phyloP scores from a whole-genome alignment of 2,797 vertebrate species.

The Eupleurogrammus muticus region DNA sequence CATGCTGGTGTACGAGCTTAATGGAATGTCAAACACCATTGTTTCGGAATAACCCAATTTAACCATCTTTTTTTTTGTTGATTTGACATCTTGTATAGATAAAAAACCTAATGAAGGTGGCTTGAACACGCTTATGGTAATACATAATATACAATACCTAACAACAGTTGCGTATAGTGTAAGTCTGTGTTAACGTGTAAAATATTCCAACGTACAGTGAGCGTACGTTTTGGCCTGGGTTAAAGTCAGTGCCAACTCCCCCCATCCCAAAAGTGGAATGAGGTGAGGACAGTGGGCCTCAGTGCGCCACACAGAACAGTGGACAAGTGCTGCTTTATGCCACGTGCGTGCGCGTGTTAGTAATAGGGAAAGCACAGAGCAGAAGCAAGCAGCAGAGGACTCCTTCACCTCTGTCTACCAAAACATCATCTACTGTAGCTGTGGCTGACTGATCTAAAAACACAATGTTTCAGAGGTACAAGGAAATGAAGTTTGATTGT shows the following conservation, averaged over 20 bases:
- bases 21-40: too few relatives aligned
- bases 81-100: too few relatives aligned
- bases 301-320: conserved; percentile 60
- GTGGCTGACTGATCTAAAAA: conserved; percentile 1
- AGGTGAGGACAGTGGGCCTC: conserved; percentile 73
- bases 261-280: conserved; percentile 14
- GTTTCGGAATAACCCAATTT: background rate
- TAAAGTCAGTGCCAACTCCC: conserved; percentile 39
- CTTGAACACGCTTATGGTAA: too few relatives aligned
- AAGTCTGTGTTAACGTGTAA: background rate
- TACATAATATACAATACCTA: too few relatives aligned
- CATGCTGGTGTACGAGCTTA: too few relatives aligned
- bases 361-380: conserved; percentile 36
- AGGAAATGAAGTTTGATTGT: background rate
- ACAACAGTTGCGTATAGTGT: background rate
- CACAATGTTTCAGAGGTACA: background rate
- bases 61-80: too few relatives aligned
- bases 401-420: conserved; percentile 11
- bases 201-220: conserved; percentile 60
- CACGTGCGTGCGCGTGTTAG: conserved; percentile 37
- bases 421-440: conserved; percentile 3
- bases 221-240: conserved; percentile 60
- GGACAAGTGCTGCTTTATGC: conserved; percentile 80
- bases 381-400: conserved; percentile 43
- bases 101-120: too few relatives aligned